These are phyloP conservation scores for Pseudochirops cupreus DNA, from an alignment of 2,797 vertebrate species.

Conservation along the genomic window DNA sequence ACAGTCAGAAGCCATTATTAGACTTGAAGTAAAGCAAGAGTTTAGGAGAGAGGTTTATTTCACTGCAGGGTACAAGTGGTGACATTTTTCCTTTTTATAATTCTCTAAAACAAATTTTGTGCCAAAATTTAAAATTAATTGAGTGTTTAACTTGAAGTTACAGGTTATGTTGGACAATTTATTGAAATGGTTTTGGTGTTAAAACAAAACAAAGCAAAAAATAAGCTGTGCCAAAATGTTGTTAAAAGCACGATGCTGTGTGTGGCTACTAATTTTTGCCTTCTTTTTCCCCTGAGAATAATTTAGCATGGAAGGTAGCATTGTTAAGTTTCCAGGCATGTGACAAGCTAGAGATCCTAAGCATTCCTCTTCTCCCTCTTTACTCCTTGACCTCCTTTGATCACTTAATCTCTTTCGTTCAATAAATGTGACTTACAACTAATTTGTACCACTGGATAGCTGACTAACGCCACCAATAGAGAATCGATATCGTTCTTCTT, in stretches of 20 bases:
- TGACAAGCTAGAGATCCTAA: too few species aligned
- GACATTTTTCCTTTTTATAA: conserved; percentile 85
- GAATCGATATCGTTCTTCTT: not conserved
- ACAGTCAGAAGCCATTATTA: conserved; percentile 77
- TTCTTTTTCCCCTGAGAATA: conserved; percentile 87
- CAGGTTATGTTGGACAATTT: conserved; percentile 83
- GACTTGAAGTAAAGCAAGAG: conserved; percentile 70
- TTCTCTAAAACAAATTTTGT: conserved; percentile 92
- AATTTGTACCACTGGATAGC: not conserved
- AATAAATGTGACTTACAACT: not conserved
- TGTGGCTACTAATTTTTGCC: conserved; percentile 89
- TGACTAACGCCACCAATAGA: not conserved
- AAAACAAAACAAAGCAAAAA: conserved; percentile 62
- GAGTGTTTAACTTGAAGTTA: conserved; percentile 83
- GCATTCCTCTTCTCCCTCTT: not conserved
- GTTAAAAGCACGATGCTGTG: conserved; percentile 59
- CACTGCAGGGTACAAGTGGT: conserved; percentile 75
- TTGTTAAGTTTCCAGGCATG: conserved; percentile 83
- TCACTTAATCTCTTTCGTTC: not conserved
- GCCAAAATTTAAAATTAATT: conserved; percentile 83
- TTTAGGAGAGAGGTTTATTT: conserved; percentile 59
- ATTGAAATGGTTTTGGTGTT: conserved; percentile 84
- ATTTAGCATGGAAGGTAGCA: conserved; percentile 90
- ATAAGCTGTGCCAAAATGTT: conserved; percentile 89
- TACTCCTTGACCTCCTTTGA: not conserved